A percentile compares a stretch with the other conserved stretches of the same genome.
These are phyloP conservation scores for Lasiurus borealis DNA, from an alignment of 2,113 vertebrate species.

Conservation along the genomic window DNA sequence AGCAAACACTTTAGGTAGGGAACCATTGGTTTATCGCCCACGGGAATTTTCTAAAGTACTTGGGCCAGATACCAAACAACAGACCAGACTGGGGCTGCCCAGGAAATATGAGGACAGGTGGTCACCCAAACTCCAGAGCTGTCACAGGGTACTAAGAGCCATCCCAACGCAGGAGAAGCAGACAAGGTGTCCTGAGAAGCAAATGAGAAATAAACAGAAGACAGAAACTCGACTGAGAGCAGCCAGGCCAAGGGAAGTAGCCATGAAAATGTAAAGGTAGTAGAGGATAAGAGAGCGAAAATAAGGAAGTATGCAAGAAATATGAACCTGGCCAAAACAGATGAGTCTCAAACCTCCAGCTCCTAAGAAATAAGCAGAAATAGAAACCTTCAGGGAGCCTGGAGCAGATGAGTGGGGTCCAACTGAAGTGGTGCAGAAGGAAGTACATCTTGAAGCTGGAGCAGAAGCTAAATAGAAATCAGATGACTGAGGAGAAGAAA, in stretches of 20 bases:
- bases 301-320: neutral
- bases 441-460: neutral
- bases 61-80: neutral
- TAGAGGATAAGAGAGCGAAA: neutral
- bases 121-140: neutral
- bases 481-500: constrained; percentile 61
- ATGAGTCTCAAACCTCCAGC: neutral
- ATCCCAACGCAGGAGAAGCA: neutral
- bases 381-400: neutral
- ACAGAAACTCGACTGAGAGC: neutral
- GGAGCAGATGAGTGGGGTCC: neutral
- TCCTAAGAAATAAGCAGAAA: constrained; percentile 45
- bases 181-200: constrained; percentile 2
- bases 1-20: neutral
- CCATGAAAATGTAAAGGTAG: neutral
- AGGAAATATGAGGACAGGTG: neutral
- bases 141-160: neutral
- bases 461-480: constrained; percentile 72
- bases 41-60: neutral
- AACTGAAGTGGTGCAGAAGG: neutral
- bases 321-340: neutral
- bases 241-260: neutral
- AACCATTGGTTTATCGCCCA: neutral
- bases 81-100: neutral
- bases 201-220: constrained; percentile 5